Base-by-base conservation (phyloP, 2,113 vertebrate species). In the Eclectus roratus region DNA sequence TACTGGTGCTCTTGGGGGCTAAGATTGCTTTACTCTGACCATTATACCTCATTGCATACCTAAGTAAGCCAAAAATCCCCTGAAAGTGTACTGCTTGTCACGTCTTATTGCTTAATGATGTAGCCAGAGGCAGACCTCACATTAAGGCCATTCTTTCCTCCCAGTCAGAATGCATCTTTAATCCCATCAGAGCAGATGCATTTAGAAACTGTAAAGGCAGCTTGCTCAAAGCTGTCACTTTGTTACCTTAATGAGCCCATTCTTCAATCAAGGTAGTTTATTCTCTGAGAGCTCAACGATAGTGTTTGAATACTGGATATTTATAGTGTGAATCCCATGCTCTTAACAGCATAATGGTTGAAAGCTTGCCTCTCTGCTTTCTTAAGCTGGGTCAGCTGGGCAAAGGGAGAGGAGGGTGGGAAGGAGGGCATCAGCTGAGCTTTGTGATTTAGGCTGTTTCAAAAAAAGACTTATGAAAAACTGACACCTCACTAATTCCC, bases 181-280 rank as follows among this genome's bases (percentile, higher is more conserved):
- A 91, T 93, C 92, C 92, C 44, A 61, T 94, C 93, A 84, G 93
- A 86, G 65, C 65, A 52, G 79, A 86, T 44, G 28, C 90, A 81
- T 90, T 93, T 68, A 86, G 88, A 86, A 94, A 93, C 56, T 80
- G 93, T 80, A 85, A 94, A 80, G 14, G 4, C 24, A 97, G 81
- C 71, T 83, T 80, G 76, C 82, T 83, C 85, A 78, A 19, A 92
- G 80, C 82, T 96, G 92, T 97, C 92, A 72, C 47, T 92, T 68
- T 31, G 1, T 84, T 96, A 69, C 60, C 55, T 72, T 95, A 92
- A 95, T 92, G 88, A 95, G 80, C 41, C 80, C 47, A 19, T 96
- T 96, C 90, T 92, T 96, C 93, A 93, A 23, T 88, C 93, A 94
- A 86, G 44, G 69, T 91, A 37, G 71, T 80, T 95, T 88, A 68